Evolutionary conservation across 2,888 invertebrate genomes (phyloP), one percentile per base, ranked within the genome.

Genomic region (Urechis unicinctus): DNA sequence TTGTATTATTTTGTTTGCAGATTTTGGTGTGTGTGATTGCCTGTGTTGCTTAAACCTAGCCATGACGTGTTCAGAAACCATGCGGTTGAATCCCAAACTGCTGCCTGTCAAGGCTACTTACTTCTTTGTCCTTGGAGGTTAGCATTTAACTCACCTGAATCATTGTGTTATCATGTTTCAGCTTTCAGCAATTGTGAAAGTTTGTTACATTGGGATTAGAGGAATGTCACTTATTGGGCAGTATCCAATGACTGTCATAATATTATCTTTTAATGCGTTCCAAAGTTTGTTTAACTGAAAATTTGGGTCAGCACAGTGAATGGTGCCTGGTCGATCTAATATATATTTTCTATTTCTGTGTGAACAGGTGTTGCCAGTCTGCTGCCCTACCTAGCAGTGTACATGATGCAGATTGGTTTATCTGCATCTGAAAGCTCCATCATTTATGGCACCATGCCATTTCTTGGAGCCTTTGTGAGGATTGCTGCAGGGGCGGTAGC

Each of bases 41-140:
- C n/a, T n/a, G n/a, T n/a, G n/a, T n/a, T n/a, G n/a, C 36, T 36
- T 17, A 36, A 17, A 36, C 17, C 36, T 17, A 9, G 17, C 36
- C 9, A 36, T 36, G 36, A 36, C 9, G 9, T 36, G 9, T 36
- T 17, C 9, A 13, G 36, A 36, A 36, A 17, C 36, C 9, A 36
- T 36, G 36, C 22, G 47, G 43, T 82, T 91, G 52, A 86, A 90
- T 74, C 81, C 71, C 64, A 81, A 81, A 45, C 81, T 90, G 51
- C 68, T 91, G 77, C 90, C 91, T 13, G 83, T 92, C 50, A 92
- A 92, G 82, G 85, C 86, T 0, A 91, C 91, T 73, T 92, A 85
- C 73, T 90, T 92, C 79, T 88, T 89, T 73, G 89, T 91, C 68
- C 88, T 67, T 57, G 65, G 66, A 55, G 72, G 72, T 73, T 58